Evolutionary conservation across 2,888 invertebrate genomes (phyloP), one percentile per base, ranked within the genome.

Genomic region (Lycaena phlaeas): DNA sequence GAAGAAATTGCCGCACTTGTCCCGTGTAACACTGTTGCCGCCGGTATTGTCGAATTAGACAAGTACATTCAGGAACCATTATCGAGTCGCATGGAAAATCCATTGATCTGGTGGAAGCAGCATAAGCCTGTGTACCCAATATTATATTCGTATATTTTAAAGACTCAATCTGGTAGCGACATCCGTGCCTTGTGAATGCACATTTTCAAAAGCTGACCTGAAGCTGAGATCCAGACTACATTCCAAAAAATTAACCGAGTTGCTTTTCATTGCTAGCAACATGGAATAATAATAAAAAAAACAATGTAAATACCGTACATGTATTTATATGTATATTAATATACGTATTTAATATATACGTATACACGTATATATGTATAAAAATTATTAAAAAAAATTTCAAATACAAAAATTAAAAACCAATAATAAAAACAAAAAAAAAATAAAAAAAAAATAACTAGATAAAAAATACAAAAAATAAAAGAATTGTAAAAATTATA

Each of bases 21-120:
- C 5, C 48, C 45, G 6, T 11, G 40, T 37, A 51, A 50, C 38
- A 37, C 47, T 4, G 44, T 42, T 37, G 53, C 53, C 28, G 51
- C 51, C 1, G 49, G 51, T 9, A 50, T 51, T 18, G 41, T 45
- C 0, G 51, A 51, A 15, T 39, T 50, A 5, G 49, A 51, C 7
- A 45, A 48, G 43, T 53, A 53, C 27, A 29, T 51, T 2, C 25
- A 26, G 27, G 50, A 52, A 42, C 49, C 46, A 11, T 6, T 49
- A 1, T 14, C 48, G 0, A 29, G 38, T 37, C 12, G 50, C 31
- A 14, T 18, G 1, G 38, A 48, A 38, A 40, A 53, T 40, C 47
- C 46, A 2, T 14, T 44, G 14, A 36, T 28, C 7, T 50, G 48
- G 50, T 48, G 47, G 50, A 41, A 37, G 2, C 42, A 44, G 26